Conservation (phyloP, 1,140 invertebrate species). For the Ceratoteleas bidentatus region DNA sequence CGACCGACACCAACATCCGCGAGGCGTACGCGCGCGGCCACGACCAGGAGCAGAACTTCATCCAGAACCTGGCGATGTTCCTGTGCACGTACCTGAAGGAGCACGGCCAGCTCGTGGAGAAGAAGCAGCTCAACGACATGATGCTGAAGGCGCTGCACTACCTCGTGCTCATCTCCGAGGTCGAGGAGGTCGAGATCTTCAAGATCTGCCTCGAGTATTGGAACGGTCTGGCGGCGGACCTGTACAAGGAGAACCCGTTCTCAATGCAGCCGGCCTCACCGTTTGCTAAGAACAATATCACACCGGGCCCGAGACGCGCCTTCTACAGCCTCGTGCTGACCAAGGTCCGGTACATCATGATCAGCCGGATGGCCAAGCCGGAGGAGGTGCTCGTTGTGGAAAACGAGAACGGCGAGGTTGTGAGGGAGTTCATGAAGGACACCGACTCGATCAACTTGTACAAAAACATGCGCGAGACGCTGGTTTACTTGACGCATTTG, state of each 20-base stretch:
- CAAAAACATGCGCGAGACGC: slow-evolving; percentile 99
- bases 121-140: slow-evolving; percentile 86
- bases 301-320: slow-evolving; percentile 82
- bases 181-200: slow-evolving; percentile 99
- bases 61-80: slow-evolving; percentile 99
- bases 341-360: slow-evolving; percentile 98
- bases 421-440: slow-evolving; percentile 99
- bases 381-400: slow-evolving; percentile 99
- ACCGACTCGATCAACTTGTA: slow-evolving; percentile 99
- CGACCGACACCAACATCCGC: slow-evolving; percentile 94
- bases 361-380: slow-evolving; percentile 99
- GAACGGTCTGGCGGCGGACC: slow-evolving; percentile 94
- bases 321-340: slow-evolving; percentile 92
- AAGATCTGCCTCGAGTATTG: slow-evolving; percentile 99
- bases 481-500: slow-evolving; percentile 99
- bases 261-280: slow-evolving; percentile 70
- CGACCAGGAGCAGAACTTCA: slow-evolving; percentile 99
- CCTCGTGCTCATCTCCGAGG: slow-evolving; percentile 97
- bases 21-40: slow-evolving; percentile 95
- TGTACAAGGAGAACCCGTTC: slow-evolving; percentile 91
- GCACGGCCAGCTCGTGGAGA: slow-evolving; percentile 94
- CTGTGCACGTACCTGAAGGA: slow-evolving; percentile 98
- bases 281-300: slow-evolving; percentile 77
- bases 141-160: slow-evolving; percentile 94
- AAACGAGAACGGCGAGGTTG: slow-evolving; percentile 99